These are phyloP conservation scores for Ricordea florida DNA, from an alignment of 92 coral and sea anemone species.

Conservation along the genomic window DNA sequence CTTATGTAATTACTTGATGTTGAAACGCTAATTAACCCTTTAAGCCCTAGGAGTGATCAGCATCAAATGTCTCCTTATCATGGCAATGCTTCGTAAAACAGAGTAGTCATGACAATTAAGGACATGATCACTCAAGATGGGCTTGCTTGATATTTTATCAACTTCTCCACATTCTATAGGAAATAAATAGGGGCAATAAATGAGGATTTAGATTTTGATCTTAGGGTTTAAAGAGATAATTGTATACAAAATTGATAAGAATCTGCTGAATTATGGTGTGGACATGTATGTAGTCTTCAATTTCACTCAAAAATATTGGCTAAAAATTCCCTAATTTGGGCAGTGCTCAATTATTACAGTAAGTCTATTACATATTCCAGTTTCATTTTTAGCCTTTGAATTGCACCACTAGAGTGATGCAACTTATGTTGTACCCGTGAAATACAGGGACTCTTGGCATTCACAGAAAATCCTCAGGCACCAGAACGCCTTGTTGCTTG, in stretches of 20 bases:
- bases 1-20: conserved; percentile 1
- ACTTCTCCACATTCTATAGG: too few relatives aligned
- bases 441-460: conserved; percentile 10
- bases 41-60: too few relatives aligned
- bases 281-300: conserved; percentile 5
- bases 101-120: too few relatives aligned
- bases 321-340: background rate
- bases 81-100: too few relatives aligned
- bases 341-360: conserved; percentile 3
- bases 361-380: conserved; percentile 1
- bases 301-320: background rate
- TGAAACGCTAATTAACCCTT: conserved; percentile 22
- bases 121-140: too few relatives aligned
- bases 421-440: background rate
- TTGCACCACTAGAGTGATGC: background rate
- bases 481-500: conserved; percentile 3
- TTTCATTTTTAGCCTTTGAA: conserved; percentile 1
- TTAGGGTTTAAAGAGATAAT: too few relatives aligned
- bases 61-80: too few relatives aligned
- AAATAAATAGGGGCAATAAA: too few relatives aligned
- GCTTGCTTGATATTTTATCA: too few relatives aligned
- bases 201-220: too few relatives aligned
- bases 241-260: background rate
- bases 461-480: background rate
- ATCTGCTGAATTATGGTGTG: conserved; percentile 16